A percentile compares a stretch with the other conserved stretches of the same genome.
Evolutionary conservation across 2,113 vertebrate species (phyloP).

Genomic region (Vombatus ursinus): DNA sequence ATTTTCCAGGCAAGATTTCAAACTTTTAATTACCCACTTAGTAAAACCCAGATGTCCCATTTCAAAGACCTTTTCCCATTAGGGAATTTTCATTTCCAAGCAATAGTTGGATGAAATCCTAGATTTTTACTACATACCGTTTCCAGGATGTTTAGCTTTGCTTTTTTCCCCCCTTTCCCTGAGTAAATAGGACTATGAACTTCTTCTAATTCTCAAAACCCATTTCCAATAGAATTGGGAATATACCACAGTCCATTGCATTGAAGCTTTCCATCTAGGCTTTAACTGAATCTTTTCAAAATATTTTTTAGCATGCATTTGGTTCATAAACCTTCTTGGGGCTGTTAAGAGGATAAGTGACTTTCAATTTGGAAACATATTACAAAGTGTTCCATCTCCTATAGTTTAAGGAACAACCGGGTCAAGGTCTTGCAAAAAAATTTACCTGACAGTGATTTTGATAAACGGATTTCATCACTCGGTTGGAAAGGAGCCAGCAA

Average conservation of each 20-base stretch:
- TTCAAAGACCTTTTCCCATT: constrained; percentile 72
- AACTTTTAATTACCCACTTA: constrained; percentile 69
- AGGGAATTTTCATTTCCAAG: constrained; percentile 76
- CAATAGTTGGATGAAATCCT: constrained; percentile 70
- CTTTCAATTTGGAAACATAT: constrained; percentile 75
- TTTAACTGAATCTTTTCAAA: constrained; percentile 62
- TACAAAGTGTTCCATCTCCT: constrained; percentile 77
- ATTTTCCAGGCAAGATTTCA: constrained; percentile 80
- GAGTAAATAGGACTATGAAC: constrained; percentile 73
- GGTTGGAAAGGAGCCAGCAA: constrained; percentile 68
- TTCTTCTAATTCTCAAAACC: constrained; percentile 70
- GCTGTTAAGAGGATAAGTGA: constrained; percentile 77
- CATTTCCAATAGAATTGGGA: constrained; percentile 70
- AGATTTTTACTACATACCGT: constrained; percentile 74
- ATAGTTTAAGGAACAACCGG: constrained; percentile 72
- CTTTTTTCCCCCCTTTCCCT: constrained; percentile 38
- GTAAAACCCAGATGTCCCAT: constrained; percentile 75
- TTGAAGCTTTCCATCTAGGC: constrained; percentile 64
- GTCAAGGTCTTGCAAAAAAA: constrained; percentile 71
- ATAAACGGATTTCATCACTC: constrained; percentile 74
- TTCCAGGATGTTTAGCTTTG: constrained; percentile 75
- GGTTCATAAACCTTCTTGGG: constrained; percentile 78
- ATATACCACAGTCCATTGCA: constrained; percentile 44
- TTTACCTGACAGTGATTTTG: constrained; percentile 79
- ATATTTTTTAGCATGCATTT: constrained; percentile 71